A percentile compares a stretch with the other conserved stretches of the same genome.
Evolutionary conservation across 1,140 invertebrate genomes (phyloP).

Genomic region (Dendroctonus valens): DNA sequence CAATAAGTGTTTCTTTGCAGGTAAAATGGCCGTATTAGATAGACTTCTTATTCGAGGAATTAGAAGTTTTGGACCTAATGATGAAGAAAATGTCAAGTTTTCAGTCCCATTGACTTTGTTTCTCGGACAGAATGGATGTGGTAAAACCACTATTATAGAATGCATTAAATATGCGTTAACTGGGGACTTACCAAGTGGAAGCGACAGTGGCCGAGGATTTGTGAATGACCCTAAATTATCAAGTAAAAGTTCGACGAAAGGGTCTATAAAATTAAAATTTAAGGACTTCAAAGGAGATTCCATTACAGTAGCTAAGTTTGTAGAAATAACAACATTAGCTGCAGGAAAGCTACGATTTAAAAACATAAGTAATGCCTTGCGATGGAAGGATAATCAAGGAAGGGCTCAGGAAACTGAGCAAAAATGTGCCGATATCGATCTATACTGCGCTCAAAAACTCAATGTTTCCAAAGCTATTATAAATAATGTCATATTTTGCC

Average conservation of each 20-base stretch:
- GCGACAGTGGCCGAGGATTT: slow-evolving; percentile 79
- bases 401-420: slow-evolving; percentile 50
- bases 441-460: slow-evolving; percentile 63
- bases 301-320: slow-evolving; percentile 31
- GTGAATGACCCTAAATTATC: slow-evolving; percentile 88
- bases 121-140: slow-evolving; percentile 95
- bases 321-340: slow-evolving; percentile 9
- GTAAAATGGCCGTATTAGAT: slow-evolving; percentile 66
- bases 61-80: slow-evolving; percentile 82
- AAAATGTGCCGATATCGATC: slow-evolving; percentile 72
- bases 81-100: slow-evolving; percentile 76
- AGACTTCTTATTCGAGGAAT: slow-evolving; percentile 73
- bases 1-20: too few relatives aligned
- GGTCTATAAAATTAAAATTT: slow-evolving; percentile 59
- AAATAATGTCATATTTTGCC: slow-evolving; percentile 97
- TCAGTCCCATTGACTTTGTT: slow-evolving; percentile 89
- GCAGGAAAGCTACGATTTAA: slow-evolving; percentile 45
- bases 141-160: slow-evolving; percentile 99
- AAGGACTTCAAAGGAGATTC: slow-evolving; percentile 24
- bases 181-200: slow-evolving; percentile 82
- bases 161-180: slow-evolving; percentile 88
- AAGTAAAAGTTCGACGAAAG: slow-evolving; percentile 55
- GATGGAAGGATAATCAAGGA: slow-evolving; percentile 40
- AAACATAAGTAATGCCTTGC: slow-evolving; percentile 46
- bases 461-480: slow-evolving; percentile 93